Evolutionary conservation across 2,797 vertebrate species (phyloP), one percentile per base, ranked within the genome.

Genomic region (Tokudaia tokunoshimensis): DNA sequence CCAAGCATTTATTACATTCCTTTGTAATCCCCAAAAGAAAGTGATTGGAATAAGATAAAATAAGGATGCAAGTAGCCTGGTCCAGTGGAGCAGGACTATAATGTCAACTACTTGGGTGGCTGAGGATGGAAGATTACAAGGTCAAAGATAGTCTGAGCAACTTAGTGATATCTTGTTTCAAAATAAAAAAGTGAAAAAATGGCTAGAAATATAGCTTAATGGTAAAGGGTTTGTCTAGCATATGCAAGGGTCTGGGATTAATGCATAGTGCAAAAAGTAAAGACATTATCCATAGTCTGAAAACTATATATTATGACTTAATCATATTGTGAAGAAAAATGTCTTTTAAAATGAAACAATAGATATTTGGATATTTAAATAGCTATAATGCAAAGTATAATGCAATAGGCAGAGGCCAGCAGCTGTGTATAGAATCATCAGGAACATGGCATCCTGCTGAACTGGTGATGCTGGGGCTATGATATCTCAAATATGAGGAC

Each of bases 301-400:
- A 91, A 91, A 63, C 19, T 31, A 94, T 65, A 65, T 65, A 88
- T 65, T 82, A 75, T 87, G 34, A 1, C 3, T 44, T 95, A 89
- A 55, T 81, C 84, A 24, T 65, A 78, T 55, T 86, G 55, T 55
- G 93, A 93, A 92, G 34, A 72, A 93, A 92, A 83, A 50, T 87
- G 26, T 78, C 10, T 88, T 79, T 88, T 92, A 86, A 44, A 92
- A 83, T 50, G 29, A 91, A 96, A 76, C 50, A 78, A 67, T 93
- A 85, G 34, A 7, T 80, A 59, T 86, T 95, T 95, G 34, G 50
- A 76, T 94, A 89, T 94, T 76, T 65, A 80, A 94, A 75, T 80
- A 34, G 9, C 67, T 89, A 29, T 67, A 78, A 67, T 78, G 82
- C 50, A 82, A 97, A 61, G 82, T n/a, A 15, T 57, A 93, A 89